Percentiles rank a stretch among this genome's conserved stretches.
Conservation (phyloP, 2,888 invertebrate genomes). For the Drosophila suboccidentalis region DNA sequence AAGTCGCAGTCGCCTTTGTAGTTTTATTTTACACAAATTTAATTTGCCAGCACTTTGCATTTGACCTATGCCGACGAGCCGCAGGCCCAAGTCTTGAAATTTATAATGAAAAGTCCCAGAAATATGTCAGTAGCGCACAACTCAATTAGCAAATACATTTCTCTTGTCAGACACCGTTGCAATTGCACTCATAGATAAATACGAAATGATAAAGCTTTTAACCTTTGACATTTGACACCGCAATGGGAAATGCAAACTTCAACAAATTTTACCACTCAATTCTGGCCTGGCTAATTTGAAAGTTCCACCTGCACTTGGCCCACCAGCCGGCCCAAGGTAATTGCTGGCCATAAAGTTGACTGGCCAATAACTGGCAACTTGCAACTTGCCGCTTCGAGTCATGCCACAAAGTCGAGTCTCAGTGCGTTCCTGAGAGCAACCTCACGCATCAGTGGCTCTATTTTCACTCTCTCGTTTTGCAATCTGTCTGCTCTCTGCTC, state of each 20-base stretch:
- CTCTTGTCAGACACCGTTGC: slow-evolving; percentile 18
- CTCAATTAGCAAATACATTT: slow-evolving; percentile 26
- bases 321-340: slow-evolving; percentile 8
- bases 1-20: slow-evolving; percentile 70
- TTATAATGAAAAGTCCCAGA: slow-evolving; percentile 14
- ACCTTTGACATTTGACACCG: slow-evolving; percentile 33
- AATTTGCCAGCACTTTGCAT: slow-evolving; percentile 54
- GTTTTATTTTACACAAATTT: slow-evolving; percentile 52
- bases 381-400: not conserved
- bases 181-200: slow-evolving; percentile 23
- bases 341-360: slow-evolving; percentile 30
- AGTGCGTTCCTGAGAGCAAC: not conserved
- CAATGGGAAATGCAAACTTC: slow-evolving; percentile 29
- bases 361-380: slow-evolving; percentile 23
- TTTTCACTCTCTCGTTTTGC: not conserved
- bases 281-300: slow-evolving; percentile 41
- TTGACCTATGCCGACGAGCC: slow-evolving; percentile 38
- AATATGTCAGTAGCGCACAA: slow-evolving; percentile 22
- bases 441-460: slow-evolving; percentile 22
- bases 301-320: slow-evolving; percentile 25
- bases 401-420: slow-evolving; percentile 46
- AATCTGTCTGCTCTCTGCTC: slow-evolving; percentile 20
- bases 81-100: slow-evolving; percentile 17
- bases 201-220: slow-evolving; percentile 39
- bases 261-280: slow-evolving; percentile 37